Base-by-base conservation (phyloP, 2,888 invertebrate genomes). In the Rhaphigaster nebulosa region DNA sequence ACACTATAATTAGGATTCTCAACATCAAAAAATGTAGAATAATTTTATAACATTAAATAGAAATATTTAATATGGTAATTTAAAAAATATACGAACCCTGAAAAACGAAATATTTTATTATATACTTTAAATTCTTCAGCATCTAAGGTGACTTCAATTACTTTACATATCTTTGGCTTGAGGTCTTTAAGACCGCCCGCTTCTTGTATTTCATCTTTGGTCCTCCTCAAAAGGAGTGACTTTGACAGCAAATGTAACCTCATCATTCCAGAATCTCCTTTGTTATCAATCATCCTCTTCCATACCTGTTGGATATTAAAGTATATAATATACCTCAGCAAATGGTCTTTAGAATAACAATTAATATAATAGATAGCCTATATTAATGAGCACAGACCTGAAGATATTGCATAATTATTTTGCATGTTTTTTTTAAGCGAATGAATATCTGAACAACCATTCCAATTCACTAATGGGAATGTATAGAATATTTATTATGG, bases 241-340 rank as follows among this genome's bases (percentile, higher is more conserved):
- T 97, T 97, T 94, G 98, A 96, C 0, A 99, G 95, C 0, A 97
- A 96, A 93, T 96, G 96, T n/a, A 99, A 94, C 4, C 99, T 95
- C 93, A 97, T 96, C 92, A 96, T 95, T 0, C 98, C 98, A 84
- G 97, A 96, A 60, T 95, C 94, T 92, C 95, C 96, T 93, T 97
- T 98, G 93, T 97, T 97, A 93, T 97, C 97, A 90, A 99, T 97
- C 97, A 98, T 98, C 91, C 96, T 96, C 93, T 98, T 98, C 98
- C 98, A 99, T 92, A 98, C 96, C 94, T 96, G 92, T 4, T 15
- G 1, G 3, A 29, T 4, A 29, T 29, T 18, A 65, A 65, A 65
- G 29, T 15, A 65, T 38, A 29, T 20, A 18, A n/a, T 52, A 34
- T 92, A 91, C 91, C 90, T 87, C 60, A 90, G 52, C 41, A 38